Evolutionary conservation across 1,140 invertebrate species (phyloP).

Genomic region (Lepidurus couesii): DNA sequence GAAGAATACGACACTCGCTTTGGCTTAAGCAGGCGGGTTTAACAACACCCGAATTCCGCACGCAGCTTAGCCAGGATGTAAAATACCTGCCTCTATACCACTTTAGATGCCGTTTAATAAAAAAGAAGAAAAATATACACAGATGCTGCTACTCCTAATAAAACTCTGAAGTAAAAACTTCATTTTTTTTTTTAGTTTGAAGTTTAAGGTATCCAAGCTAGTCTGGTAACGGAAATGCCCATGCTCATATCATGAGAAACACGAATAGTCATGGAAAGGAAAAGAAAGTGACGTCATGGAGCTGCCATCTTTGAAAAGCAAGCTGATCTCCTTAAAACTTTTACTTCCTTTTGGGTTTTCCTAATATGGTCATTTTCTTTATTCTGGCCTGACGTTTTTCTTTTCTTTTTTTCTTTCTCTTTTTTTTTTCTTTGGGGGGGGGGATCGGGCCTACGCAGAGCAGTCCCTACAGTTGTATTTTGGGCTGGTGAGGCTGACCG

Average conservation of each 20-base stretch:
- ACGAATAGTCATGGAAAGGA: neutral
- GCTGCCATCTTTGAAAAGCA: neutral
- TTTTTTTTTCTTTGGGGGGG: neutral
- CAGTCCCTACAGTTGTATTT: too few relatives aligned
- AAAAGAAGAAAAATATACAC: too few relatives aligned
- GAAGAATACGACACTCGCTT: conserved; percentile 4
- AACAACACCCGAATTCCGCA: neutral
- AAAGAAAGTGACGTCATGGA: neutral
- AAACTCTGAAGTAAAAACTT: too few relatives aligned
- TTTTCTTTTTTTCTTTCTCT: neutral
- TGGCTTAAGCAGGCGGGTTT: neutral
- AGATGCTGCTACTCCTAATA: too few relatives aligned
- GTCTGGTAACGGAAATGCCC: too few relatives aligned
- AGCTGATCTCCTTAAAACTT: neutral
- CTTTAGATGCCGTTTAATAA: neutral
- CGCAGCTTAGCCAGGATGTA: neutral
- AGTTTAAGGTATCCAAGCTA: too few relatives aligned
- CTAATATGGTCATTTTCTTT: conserved; percentile 1
- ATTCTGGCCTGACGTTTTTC: neutral
- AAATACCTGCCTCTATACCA: neutral
- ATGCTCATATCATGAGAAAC: neutral
- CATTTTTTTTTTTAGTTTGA: too few relatives aligned
- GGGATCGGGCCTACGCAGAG: too few relatives aligned
- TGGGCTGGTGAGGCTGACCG: too few relatives aligned
- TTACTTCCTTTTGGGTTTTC: neutral